Conservation (phyloP, 1,140 invertebrate genomes). For the Ditylenchus dipsaci region DNA sequence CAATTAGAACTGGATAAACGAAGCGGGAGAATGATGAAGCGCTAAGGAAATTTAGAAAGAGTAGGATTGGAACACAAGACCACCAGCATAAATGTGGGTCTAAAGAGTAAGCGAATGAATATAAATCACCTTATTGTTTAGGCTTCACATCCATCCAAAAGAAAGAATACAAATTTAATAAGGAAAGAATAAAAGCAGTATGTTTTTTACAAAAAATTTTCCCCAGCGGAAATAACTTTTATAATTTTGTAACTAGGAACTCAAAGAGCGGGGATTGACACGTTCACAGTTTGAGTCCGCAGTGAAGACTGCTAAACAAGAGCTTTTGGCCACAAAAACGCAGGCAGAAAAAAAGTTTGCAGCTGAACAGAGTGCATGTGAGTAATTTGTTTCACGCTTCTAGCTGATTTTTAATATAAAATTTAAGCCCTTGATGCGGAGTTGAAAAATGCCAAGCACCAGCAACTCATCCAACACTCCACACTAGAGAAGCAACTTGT, state of each 20-base stretch:
- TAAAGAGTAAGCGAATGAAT: too few relatives aligned
- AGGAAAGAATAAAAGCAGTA: slow-evolving; percentile 79
- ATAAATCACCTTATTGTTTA: too few relatives aligned
- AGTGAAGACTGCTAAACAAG: slow-evolving; percentile 59
- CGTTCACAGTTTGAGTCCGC: slow-evolving; percentile 30
- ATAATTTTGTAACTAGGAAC: slow-evolving; percentile 32
- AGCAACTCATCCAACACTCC: slow-evolving; percentile 14
- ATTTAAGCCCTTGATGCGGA: neutral
- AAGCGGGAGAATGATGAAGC: slow-evolving; percentile 70
- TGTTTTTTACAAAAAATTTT: slow-evolving; percentile 16
- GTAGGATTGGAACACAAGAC: slow-evolving; percentile 81
- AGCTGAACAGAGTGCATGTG: slow-evolving; percentile 69
- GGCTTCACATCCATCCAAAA: slow-evolving; percentile 75
- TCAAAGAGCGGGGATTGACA: slow-evolving; percentile 40
- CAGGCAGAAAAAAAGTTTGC: slow-evolving; percentile 80
- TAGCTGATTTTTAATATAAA: too few relatives aligned
- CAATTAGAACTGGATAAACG: slow-evolving; percentile 74
- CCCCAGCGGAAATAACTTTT: neutral
- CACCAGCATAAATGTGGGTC: slow-evolving; percentile 80
- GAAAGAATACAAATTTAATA: slow-evolving; percentile 94
- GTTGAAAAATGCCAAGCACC: slow-evolving; percentile 12
- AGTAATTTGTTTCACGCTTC: too few relatives aligned
- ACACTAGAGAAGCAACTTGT: slow-evolving; percentile 19
- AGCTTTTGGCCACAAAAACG: slow-evolving; percentile 65
- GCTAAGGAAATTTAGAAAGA: slow-evolving; percentile 90